A percentile compares a stretch with the other conserved stretches of the same genome.
These are phyloP conservation scores for Aethes cnicana DNA, from an alignment of 2,888 invertebrate genomes.

Conservation along the genomic window DNA sequence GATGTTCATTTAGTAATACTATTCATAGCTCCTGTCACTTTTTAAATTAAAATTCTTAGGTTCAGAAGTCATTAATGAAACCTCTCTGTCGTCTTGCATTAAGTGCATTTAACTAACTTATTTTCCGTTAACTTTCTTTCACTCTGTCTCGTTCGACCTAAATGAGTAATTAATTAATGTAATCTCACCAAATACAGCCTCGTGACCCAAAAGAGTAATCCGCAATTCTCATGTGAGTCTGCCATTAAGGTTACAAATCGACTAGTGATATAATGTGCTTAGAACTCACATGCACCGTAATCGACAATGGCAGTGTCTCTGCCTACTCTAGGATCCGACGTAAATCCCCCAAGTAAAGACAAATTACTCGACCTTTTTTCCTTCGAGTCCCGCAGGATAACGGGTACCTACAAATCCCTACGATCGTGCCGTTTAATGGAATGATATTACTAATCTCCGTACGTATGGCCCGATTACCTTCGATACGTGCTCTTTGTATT, in stretches of 20 bases:
- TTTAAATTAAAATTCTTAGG: too few relatives aligned
- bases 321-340: constrained; percentile 61
- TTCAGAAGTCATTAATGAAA: too few relatives aligned
- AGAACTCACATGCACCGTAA: constrained; percentile 44
- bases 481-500: constrained; percentile 21
- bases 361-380: constrained; percentile 75
- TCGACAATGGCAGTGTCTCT: constrained; percentile 50
- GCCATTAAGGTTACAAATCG: constrained; percentile 21
- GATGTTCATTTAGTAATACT: too few relatives aligned
- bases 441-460: constrained; percentile 56
- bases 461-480: constrained; percentile 28
- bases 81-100: too few relatives aligned
- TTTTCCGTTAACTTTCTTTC: too few relatives aligned
- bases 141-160: too few relatives aligned
- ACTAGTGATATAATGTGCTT: constrained; percentile 16
- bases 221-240: neutral
- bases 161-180: too few relatives aligned
- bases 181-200: too few relatives aligned
- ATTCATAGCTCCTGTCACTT: too few relatives aligned
- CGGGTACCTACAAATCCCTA: constrained; percentile 61
- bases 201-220: too few relatives aligned
- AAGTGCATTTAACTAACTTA: too few relatives aligned
- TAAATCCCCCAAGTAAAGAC: constrained; percentile 74
- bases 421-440: constrained; percentile 63
- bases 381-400: constrained; percentile 62